Percentiles rank a stretch among this genome's conserved stretches.
Conservation (phyloP, 2,888 invertebrate genomes). For the Venusia cambrica region DNA sequence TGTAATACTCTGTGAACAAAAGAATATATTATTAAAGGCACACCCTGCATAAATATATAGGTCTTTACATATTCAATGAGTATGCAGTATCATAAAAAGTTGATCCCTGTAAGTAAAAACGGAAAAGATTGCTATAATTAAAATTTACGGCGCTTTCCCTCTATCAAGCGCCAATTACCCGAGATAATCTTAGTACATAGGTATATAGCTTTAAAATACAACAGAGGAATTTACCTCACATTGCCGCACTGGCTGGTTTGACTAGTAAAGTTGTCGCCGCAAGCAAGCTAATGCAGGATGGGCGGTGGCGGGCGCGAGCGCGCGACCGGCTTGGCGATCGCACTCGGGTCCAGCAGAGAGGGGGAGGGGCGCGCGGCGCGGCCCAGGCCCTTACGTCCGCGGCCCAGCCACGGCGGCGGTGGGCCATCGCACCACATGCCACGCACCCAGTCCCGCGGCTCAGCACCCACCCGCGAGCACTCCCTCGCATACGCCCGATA, state of each 20-base stretch:
- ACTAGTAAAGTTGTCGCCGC: slow-evolving; percentile 66
- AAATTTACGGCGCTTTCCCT: too few species aligned
- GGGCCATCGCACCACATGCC: slow-evolving; percentile 83
- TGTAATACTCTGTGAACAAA: slow-evolving; percentile 43
- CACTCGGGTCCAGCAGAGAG: slow-evolving; percentile 47
- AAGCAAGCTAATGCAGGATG: slow-evolving; percentile 55
- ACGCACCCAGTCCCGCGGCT: slow-evolving; percentile 86
- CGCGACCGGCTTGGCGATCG: slow-evolving; percentile 55
- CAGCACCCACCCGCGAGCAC: slow-evolving; percentile 89
- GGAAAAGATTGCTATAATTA: too few species aligned
- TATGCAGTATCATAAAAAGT: too few species aligned
- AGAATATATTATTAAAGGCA: not conserved
- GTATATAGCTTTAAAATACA: too few species aligned
- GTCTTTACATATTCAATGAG: too few species aligned
- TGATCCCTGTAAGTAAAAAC: too few species aligned
- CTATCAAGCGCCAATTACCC: too few species aligned
- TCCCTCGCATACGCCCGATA: slow-evolving; percentile 94
- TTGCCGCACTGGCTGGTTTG: slow-evolving; percentile 68
- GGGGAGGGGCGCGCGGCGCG: slow-evolving; percentile 30
- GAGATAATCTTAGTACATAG: too few species aligned
- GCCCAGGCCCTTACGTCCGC: slow-evolving; percentile 44
- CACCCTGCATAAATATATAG: too few species aligned
- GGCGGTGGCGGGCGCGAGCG: slow-evolving; percentile 71
- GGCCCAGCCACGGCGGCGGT: slow-evolving; percentile 60
- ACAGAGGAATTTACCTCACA: slow-evolving; percentile 57